phyloP scores from a whole-genome alignment of 2,888 invertebrate genomes.

The Drosophila greeni region DNA sequence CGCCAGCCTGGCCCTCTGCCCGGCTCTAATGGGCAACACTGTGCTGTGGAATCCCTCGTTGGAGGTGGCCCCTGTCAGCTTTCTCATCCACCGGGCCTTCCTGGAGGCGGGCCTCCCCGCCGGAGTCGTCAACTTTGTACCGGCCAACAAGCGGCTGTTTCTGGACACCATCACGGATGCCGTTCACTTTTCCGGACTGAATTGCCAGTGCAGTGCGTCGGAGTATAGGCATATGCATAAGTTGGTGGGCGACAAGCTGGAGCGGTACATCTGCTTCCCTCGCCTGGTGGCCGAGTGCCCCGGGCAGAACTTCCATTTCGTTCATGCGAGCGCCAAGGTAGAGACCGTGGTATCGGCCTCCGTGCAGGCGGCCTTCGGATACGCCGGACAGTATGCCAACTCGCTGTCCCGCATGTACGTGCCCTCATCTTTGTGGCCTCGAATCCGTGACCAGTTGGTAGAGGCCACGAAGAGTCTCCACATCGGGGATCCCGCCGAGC shows the following conservation, averaged over 20 bases:
- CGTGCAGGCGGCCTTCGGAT: slow-evolving; percentile 42
- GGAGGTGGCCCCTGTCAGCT: slow-evolving; percentile 40
- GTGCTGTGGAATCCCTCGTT: slow-evolving; percentile 44
- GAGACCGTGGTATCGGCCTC: slow-evolving; percentile 30
- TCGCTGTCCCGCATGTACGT: slow-evolving; percentile 44
- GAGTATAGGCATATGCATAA: slow-evolving; percentile 24
- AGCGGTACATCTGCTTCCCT: slow-evolving; percentile 42
- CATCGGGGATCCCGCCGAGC: slow-evolving; percentile 33
- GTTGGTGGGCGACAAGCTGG: slow-evolving; percentile 36
- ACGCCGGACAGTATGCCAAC: slow-evolving; percentile 41
- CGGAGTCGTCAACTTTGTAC: slow-evolving; percentile 43
- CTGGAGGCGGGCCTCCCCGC: slow-evolving; percentile 34
- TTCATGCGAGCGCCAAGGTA: slow-evolving; percentile 37
- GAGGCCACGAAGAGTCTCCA: slow-evolving; percentile 17
- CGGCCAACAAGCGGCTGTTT: slow-evolving; percentile 38
- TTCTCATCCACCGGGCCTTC: slow-evolving; percentile 28
- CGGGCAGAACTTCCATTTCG: slow-evolving; percentile 47
- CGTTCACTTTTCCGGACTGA: slow-evolving; percentile 37
- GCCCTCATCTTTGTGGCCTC: slow-evolving; percentile 40
- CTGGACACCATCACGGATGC: slow-evolving; percentile 38
- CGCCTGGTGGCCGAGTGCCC: slow-evolving; percentile 41
- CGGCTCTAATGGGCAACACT: slow-evolving; percentile 42
- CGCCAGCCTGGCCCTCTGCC: slow-evolving; percentile 37
- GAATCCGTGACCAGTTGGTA: slow-evolving; percentile 12
- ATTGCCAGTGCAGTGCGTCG: slow-evolving; percentile 28